Evolutionary conservation across 2,113 vertebrate genomes (phyloP), one percentile per base, ranked within the genome.

Genomic region (human (Homo sapiens)): DNA sequence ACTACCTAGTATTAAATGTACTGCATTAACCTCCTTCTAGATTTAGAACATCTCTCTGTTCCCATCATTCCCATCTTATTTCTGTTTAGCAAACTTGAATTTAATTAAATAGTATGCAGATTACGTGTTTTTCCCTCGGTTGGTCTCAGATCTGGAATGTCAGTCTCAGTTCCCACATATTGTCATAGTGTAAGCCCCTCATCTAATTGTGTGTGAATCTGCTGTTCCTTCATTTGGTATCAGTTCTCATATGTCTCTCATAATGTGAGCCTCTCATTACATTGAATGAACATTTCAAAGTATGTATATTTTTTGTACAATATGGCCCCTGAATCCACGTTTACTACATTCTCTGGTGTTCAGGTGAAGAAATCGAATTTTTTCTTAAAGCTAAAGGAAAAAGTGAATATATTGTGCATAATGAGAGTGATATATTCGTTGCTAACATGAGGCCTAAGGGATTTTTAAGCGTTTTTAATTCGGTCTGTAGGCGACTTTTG

Each of bases 1-100:
- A 72, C 59, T 75, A 72, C 20, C 57, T 89, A 70, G 35, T 78
- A 32, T 76, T 70, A 64, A 72, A 55, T 96, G 9, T 25, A 73
- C 48, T 83, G 43, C 57, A 8, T 73, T 97, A 92, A 72, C 52
- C 17, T 55, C 17, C 38, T 75, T 68, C 22, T 88, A n/a, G 35
- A 73, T 61, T 64, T 91, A 91, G 52, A 93, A 50, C 72, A 57
- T 59, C 3, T 80, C 40, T 78, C 55, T 96, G 5, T 43, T 43
- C 43, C 43, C 43, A 43, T 43, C 43, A 43, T 96, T 73, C 43
- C 38, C 25, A 22, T 95, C 25, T 9, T 95, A 64, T 92, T 59
- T 40, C 45, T 96, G 5, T 81, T 70, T 96, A 96, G 59, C 27
- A 85, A 68, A 50, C 13, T 85, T 84, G 30, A 81, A 81, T 92